phyloP scores from a whole-genome alignment of 2,888 invertebrate species.

The Norana najaformis region DNA sequence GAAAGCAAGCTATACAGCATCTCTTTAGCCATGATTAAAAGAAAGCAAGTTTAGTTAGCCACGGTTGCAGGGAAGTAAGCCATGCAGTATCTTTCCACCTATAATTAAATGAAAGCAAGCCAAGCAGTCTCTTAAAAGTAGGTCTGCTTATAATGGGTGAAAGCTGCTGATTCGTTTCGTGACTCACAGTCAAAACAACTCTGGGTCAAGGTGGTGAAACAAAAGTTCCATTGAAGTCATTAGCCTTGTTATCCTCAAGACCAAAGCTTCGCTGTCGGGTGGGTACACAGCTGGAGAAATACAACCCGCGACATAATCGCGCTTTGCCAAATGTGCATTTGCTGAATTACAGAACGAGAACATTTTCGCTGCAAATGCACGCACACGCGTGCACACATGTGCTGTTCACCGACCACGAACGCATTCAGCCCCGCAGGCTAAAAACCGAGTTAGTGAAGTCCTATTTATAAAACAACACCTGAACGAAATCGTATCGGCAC shows the following conservation, averaged over 20 bases:
- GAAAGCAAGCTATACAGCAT: too few species aligned
- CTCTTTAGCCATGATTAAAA: too few species aligned
- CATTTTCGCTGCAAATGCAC: background rate
- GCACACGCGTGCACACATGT: background rate
- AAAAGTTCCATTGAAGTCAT: background rate
- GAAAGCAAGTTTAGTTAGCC: too few species aligned
- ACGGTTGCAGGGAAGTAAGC: too few species aligned
- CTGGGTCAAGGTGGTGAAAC: background rate
- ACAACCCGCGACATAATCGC: background rate
- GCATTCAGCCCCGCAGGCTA: background rate
- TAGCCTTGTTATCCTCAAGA: background rate
- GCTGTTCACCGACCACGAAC: background rate
- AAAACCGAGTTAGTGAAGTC: background rate
- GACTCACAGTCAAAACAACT: background rate
- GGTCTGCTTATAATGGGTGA: too few species aligned
- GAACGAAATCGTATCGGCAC: background rate
- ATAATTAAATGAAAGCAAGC: too few species aligned
- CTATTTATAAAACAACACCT: constrained; percentile 7
- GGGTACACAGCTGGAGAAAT: background rate
- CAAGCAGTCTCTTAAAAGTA: too few species aligned
- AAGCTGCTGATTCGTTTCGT: too few species aligned
- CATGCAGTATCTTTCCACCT: too few species aligned
- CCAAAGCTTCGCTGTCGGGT: background rate
- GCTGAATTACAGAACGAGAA: background rate
- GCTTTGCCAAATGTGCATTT: too few species aligned